phyloP scores from a whole-genome alignment of 2,113 vertebrate genomes.

The Salvelinus alpinus region DNA sequence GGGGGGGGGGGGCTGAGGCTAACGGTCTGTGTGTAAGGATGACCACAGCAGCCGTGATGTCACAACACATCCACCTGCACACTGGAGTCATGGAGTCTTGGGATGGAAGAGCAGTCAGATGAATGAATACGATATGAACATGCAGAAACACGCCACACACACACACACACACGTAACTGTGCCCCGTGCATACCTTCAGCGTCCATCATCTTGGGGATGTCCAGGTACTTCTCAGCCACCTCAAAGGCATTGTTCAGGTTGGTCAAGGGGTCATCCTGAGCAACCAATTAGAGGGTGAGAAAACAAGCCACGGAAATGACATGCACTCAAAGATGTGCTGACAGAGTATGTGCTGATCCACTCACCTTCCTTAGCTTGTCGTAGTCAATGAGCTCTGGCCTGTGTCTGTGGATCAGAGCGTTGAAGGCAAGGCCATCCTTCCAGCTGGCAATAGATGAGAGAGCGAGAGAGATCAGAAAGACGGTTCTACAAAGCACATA shows the following conservation, averaged over 20 bases:
- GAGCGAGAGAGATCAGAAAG: background rate
- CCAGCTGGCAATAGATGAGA: constrained; percentile 76
- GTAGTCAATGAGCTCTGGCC: constrained; percentile 93
- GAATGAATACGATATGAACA: background rate
- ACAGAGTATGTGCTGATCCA: background rate
- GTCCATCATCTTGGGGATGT: constrained; percentile 88
- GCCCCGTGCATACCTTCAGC: constrained; percentile 77
- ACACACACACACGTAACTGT: background rate
- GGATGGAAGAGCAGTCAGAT: background rate
- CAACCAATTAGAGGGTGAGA: constrained; percentile 18
- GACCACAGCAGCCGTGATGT: background rate
- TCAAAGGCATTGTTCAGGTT: constrained; percentile 85
- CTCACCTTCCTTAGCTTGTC: constrained; percentile 91
- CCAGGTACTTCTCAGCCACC: constrained; percentile 80
- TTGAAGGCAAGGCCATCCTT: constrained; percentile 96
- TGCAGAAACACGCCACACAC: constrained; percentile 6
- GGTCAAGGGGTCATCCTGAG: constrained; percentile 78
- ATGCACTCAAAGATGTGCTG: background rate
- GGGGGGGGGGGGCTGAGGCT: background rate
- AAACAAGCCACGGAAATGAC: background rate
- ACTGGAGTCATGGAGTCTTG: background rate
- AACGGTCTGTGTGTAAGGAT: background rate
- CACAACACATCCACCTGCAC: too few species aligned
- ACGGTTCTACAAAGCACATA: too few species aligned
- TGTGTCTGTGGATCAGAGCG: constrained; percentile 91